phyloP scores from a whole-genome alignment of 2,888 invertebrate genomes.

The Leptinotarsa peninsularis region DNA sequence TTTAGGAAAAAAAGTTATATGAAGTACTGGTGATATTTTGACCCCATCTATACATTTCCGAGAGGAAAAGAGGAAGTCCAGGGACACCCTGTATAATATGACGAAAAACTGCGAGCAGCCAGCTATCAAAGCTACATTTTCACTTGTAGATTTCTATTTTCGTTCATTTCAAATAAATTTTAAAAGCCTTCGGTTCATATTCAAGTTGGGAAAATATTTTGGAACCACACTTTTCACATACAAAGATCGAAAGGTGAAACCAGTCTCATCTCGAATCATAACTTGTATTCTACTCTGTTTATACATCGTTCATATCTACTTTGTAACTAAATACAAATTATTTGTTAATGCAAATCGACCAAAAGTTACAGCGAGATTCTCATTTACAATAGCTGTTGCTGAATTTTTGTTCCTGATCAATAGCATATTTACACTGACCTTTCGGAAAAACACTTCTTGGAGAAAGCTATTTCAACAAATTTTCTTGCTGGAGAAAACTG shows the following conservation, averaged over 20 bases:
- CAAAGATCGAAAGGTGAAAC: neutral
- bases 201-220: slow-evolving; percentile 19
- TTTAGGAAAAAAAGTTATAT: too few species aligned
- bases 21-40: too few species aligned
- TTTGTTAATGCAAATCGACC: neutral
- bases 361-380: neutral
- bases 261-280: neutral
- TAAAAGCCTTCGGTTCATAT: neutral
- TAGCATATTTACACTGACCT: slow-evolving; percentile 1
- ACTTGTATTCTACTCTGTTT: neutral
- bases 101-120: neutral
- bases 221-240: slow-evolving; percentile 2
- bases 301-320: neutral
- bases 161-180: neutral
- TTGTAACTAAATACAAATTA: neutral
- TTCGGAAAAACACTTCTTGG: slow-evolving; percentile 2
- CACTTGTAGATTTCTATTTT: neutral
- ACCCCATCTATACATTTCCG: too few species aligned
- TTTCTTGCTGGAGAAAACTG: neutral
- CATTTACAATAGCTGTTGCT: neutral
- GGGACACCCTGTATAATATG: too few species aligned
- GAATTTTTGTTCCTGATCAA: slow-evolving; percentile 3
- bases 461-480: neutral
- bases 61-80: too few species aligned
- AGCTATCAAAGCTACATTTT: neutral